phyloP scores from a whole-genome alignment of 2,888 invertebrate species.

The Prosopocoilus inquinatus region DNA sequence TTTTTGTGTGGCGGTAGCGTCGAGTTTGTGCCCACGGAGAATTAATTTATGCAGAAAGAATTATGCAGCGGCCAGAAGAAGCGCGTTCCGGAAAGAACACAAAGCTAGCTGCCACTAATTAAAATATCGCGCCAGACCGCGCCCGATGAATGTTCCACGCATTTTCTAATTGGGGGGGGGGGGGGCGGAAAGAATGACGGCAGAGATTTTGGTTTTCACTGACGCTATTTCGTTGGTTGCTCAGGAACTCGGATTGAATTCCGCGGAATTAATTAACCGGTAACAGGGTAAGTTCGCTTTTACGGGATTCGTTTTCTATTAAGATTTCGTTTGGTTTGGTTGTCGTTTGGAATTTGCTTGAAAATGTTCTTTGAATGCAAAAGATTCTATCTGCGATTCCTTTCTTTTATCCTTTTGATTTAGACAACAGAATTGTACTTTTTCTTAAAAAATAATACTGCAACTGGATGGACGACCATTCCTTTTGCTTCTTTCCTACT shows the following conservation, averaged over 20 bases:
- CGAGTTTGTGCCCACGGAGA: not conserved
- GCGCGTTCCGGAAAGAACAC: conserved; percentile 29
- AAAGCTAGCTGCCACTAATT: conserved; percentile 29
- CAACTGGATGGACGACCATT: too few species aligned
- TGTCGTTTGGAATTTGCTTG: too few species aligned
- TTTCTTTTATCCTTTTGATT: too few species aligned
- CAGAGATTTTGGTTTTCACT: conserved; percentile 17
- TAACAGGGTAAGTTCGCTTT: too few species aligned
- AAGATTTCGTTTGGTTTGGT: too few species aligned
- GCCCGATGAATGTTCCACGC: conserved; percentile 25
- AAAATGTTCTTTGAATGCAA: too few species aligned
- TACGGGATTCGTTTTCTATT: too few species aligned
- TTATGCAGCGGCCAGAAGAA: conserved; percentile 22
- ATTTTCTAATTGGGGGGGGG: conserved; percentile 30
- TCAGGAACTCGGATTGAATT: not conserved
- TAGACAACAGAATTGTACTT: too few species aligned
- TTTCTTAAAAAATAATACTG: too few species aligned
- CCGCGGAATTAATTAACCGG: not conserved
- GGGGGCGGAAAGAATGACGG: conserved; percentile 22
- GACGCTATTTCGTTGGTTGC: not conserved
- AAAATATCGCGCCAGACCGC: conserved; percentile 32
- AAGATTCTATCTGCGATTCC: too few species aligned
- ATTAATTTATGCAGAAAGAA: conserved; percentile 19
- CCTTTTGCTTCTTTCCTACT: too few species aligned
- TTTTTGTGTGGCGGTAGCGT: too few species aligned